Evolutionary conservation across 1,140 invertebrate genomes (phyloP).

Genomic region (Araneus ventricosus): DNA sequence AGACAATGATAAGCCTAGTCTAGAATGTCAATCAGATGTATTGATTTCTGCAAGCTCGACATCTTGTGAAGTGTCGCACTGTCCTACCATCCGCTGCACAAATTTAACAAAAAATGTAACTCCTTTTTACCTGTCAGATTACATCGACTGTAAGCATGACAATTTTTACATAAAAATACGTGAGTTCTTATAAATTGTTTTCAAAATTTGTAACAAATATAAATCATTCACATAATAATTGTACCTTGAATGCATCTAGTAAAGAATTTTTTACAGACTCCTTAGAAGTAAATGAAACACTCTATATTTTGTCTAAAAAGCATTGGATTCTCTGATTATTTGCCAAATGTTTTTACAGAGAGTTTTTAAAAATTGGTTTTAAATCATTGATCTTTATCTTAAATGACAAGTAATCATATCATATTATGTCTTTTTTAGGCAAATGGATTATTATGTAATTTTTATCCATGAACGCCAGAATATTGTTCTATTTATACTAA

Average conservation of each 20-base stretch:
- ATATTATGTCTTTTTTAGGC: no score
- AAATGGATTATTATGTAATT: no score
- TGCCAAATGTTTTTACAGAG: no score
- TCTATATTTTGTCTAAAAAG: no score
- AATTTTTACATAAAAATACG: conserved; percentile 10
- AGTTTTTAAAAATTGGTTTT: no score
- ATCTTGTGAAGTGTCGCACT: background rate
- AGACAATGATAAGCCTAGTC: conserved; percentile 25
- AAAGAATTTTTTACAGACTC: no score
- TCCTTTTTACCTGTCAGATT: background rate
- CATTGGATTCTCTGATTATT: no score
- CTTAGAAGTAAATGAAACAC: no score
- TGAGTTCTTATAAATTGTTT: background rate
- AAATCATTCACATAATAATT: background rate
- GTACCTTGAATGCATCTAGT: background rate
- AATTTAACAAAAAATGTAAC: background rate
- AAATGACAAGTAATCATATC: no score
- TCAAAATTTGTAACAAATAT: background rate
- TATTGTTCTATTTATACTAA: no score
- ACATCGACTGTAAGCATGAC: background rate
- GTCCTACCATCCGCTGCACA: background rate
- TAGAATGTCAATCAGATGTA: conserved; percentile 5
- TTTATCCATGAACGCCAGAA: no score
- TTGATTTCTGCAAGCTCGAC: background rate
- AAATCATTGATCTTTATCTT: no score